Conservation (phyloP, 2,113 vertebrate species). For the Antechinus flavipes region DNA sequence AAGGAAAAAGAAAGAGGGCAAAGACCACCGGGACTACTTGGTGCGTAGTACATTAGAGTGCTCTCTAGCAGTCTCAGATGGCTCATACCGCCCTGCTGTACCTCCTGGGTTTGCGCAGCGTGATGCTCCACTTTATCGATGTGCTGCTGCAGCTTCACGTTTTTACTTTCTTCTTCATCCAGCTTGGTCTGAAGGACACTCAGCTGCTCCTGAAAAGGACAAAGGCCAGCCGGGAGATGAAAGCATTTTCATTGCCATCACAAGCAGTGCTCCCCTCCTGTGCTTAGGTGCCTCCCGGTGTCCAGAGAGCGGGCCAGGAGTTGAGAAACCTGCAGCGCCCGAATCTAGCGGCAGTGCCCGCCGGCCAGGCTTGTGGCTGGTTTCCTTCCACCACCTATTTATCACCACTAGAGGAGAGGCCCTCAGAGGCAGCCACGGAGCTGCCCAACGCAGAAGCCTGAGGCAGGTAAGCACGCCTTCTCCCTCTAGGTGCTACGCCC, state of each 20-base stretch:
- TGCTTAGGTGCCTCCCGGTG: not conserved
- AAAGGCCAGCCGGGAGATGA: not conserved
- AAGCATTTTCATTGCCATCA: not conserved
- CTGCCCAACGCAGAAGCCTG: not conserved
- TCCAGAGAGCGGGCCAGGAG: not conserved
- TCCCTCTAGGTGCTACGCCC: not conserved
- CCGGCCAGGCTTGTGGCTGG: not conserved
- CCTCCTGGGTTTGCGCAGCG: slow-evolving; percentile 87
- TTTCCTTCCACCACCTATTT: not conserved
- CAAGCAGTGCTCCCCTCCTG: not conserved
- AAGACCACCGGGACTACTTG: accelerated
- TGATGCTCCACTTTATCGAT: slow-evolving; percentile 93
- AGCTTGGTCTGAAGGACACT: slow-evolving; percentile 88
- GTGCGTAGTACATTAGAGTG: not conserved
- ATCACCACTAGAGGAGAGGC: not conserved
- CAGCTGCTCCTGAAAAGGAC: slow-evolving; percentile 88
- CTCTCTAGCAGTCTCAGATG: not conserved
- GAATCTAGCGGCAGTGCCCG: not conserved
- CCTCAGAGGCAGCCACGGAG: not conserved
- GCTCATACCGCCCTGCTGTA: slow-evolving; percentile 39
- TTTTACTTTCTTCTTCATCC: slow-evolving; percentile 92
- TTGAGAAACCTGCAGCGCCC: not conserved
- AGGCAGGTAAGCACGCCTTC: not conserved
- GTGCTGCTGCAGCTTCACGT: slow-evolving; percentile 91
- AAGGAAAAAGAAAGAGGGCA: not conserved